These are phyloP conservation scores for Gracilinanus agilis DNA, from an alignment of 2,113 vertebrate genomes.

Conservation along the genomic window DNA sequence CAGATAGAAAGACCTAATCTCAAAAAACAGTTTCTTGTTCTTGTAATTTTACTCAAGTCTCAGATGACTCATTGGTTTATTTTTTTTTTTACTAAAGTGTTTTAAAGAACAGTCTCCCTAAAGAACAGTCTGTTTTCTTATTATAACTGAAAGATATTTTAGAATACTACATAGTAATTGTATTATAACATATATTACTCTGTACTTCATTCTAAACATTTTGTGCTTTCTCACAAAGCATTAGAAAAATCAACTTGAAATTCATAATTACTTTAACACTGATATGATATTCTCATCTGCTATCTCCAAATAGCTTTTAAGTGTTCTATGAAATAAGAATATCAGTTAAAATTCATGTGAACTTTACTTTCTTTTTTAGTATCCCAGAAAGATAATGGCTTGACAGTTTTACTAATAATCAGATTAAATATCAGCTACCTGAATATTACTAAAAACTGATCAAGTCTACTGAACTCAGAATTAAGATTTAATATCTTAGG, in stretches of 20 bases:
- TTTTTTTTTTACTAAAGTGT: background rate
- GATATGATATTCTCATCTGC: background rate
- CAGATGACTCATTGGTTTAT: constrained; percentile 12
- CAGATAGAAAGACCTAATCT: background rate
- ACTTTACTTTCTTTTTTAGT: constrained; percentile 42
- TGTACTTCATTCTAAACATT: constrained; percentile 22
- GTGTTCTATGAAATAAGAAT: constrained; percentile 30
- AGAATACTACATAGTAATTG: constrained; percentile 19
- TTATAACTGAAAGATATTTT: constrained; percentile 49
- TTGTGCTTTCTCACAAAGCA: constrained; percentile 46
- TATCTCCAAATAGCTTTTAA: constrained; percentile 33
- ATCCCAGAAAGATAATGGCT: constrained; percentile 44
- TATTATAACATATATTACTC: constrained; percentile 47
- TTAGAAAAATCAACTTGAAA: constrained; percentile 47
- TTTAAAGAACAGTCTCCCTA: constrained; percentile 39
- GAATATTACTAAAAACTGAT: constrained; percentile 52
- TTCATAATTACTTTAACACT: constrained; percentile 23
- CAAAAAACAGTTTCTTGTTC: background rate
- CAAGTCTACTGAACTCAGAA: constrained; percentile 30
- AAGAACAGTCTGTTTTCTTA: constrained; percentile 34
- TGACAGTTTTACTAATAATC: constrained; percentile 30
- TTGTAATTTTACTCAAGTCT: constrained; percentile 54
- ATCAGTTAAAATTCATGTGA: constrained; percentile 8
- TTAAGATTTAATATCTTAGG: constrained; percentile 36
- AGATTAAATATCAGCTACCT: constrained; percentile 11